Conservation (phyloP, 2,113 vertebrate species). For the Scomber colias region DNA sequence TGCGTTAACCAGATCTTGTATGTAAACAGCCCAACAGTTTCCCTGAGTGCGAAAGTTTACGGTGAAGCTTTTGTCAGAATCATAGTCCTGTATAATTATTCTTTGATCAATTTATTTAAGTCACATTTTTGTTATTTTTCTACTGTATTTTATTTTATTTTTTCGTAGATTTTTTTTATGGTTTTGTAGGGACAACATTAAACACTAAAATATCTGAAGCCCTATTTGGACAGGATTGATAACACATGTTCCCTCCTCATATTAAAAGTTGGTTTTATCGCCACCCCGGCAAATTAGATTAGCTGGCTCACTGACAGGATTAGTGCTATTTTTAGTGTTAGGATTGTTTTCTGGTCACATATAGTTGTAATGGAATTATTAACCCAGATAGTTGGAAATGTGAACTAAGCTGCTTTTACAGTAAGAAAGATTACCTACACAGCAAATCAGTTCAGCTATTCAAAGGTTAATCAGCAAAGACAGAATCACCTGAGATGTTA, state of each 20-base stretch:
- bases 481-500: not conserved
- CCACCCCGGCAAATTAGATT: too few species aligned
- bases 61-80: not conserved
- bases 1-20: slow-evolving; percentile 28
- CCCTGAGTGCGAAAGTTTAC: not conserved
- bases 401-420: not conserved
- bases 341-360: not conserved
- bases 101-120: not conserved
- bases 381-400: too few species aligned
- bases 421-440: not conserved
- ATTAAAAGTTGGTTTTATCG: too few species aligned
- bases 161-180: not conserved
- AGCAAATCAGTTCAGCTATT: not conserved
- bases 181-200: not conserved
- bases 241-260: too few species aligned
- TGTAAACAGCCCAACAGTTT: slow-evolving; percentile 1
- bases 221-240: too few species aligned
- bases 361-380: not conserved
- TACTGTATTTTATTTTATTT: not conserved
- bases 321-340: not conserved
- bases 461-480: not conserved
- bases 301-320: too few species aligned
- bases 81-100: not conserved
- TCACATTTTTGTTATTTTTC: not conserved
- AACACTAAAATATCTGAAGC: not conserved